Base-by-base conservation (phyloP, 2,797 vertebrate genomes). In the Furcifer pardalis region DNA sequence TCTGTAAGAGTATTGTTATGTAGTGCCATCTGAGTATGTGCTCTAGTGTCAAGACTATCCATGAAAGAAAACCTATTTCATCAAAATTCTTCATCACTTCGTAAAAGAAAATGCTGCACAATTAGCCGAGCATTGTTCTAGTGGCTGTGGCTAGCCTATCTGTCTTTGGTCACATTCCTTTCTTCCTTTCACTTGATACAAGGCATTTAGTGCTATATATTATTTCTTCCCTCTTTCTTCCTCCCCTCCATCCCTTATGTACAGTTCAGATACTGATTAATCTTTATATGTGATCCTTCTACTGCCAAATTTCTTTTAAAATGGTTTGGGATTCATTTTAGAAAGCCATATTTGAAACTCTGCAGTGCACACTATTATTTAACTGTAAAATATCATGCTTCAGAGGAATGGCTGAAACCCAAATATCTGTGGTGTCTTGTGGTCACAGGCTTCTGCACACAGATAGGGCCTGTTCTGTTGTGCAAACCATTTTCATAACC, bases 1-100 rank as follows among this genome's bases (percentile, higher is more conserved):
- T 93, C 82, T 88, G 46, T 91, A 87, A 35, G 30, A 87, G 79
- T 87, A 87, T 90, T 87, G 73, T 88, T 37, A 86, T 89, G 89
- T 89, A 42, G 82, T 86, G 75, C 85, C 66, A 91, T 80, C 15
- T 79, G 5, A 89, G 63, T 40, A 82, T 91, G 86, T 91, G 3
- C 7, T 79, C 86, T 87, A 82, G 77, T 82, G 49, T 88, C 60
- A 86, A 87, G 91, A 91, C 13, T 68, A 40, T 90, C 86, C 86
- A 89, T 88, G 86, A 89, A 88, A 49, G 44, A 23, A 74, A 74
- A 68, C 59, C 2, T 0, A 79, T 37, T 82, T 63, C 32, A 86
- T 90, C 85, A 68, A 30, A 2, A 90, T 82, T 78, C 42, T 56
- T 75, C 73, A 42, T 71, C 63, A 90, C 66, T 85, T 91, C 63